Percentiles rank a stretch among this genome's conserved stretches.
Evolutionary conservation across 2,797 vertebrate species (phyloP).

Genomic region (Spinibarbus caldwelli): DNA sequence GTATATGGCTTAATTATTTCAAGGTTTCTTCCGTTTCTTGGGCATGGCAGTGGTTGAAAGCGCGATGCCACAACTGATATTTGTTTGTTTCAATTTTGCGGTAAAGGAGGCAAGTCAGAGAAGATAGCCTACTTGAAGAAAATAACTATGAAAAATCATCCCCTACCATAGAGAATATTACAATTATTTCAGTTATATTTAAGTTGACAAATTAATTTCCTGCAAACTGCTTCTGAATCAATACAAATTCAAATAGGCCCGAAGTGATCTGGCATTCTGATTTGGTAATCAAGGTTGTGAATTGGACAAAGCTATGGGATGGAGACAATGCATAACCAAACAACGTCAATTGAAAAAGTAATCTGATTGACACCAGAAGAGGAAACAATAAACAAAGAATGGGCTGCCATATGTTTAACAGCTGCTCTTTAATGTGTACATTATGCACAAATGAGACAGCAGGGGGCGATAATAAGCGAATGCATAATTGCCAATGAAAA

Average conservation of each 20-base stretch:
- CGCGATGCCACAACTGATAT: slow-evolving; percentile 17
- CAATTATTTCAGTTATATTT: not conserved
- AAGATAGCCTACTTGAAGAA: not conserved
- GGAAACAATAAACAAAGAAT: slow-evolving; percentile 75
- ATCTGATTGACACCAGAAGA: slow-evolving; percentile 50
- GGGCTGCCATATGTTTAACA: slow-evolving; percentile 74
- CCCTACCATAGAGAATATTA: not conserved
- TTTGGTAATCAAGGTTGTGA: not conserved
- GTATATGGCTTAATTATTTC: slow-evolving; percentile 44
- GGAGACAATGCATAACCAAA: slow-evolving; percentile 35
- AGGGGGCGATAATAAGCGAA: slow-evolving; percentile 66
- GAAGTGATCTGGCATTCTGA: not conserved
- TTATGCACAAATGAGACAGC: slow-evolving; percentile 60
- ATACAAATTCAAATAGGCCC: not conserved
- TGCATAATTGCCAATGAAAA: not conserved
- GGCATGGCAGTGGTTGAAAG: slow-evolving; percentile 37
- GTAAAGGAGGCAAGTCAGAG: not conserved
- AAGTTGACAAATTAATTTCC: not conserved
- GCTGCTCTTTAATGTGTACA: slow-evolving; percentile 64
- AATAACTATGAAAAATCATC: not conserved
- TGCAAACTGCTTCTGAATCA: not conserved
- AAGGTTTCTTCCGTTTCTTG: slow-evolving; percentile 38
- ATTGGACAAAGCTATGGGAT: slow-evolving; percentile 7
- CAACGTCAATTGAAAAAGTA: slow-evolving; percentile 47
- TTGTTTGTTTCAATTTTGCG: not conserved